Conservation (phyloP, 2,888 invertebrate species). For the Syrphus vitripennis region DNA sequence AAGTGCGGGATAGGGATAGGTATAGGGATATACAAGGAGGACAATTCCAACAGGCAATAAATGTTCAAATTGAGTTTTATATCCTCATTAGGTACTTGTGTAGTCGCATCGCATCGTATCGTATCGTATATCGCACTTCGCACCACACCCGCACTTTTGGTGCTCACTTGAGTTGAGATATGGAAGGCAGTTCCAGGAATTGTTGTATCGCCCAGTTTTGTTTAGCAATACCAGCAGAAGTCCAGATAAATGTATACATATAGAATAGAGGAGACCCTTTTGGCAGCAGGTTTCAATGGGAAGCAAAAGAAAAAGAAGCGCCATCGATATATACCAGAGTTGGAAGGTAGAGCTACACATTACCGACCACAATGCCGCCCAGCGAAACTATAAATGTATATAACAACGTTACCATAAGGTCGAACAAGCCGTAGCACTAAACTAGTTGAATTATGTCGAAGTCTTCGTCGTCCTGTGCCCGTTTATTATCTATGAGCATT, state of each 20-base stretch:
- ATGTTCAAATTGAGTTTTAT: conserved; percentile 70
- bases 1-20: conserved; percentile 34
- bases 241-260: neutral
- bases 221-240: neutral
- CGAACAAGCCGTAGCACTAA: conserved; percentile 58
- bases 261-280: conserved; percentile 9
- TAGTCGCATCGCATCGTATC: conserved; percentile 22
- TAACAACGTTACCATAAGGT: conserved; percentile 44
- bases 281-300: conserved; percentile 28
- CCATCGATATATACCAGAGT: neutral
- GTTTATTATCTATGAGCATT: conserved; percentile 38
- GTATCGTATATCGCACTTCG: neutral
- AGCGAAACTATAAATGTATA: conserved; percentile 12
- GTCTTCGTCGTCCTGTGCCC: conserved; percentile 27
- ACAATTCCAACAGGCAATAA: conserved; percentile 56
- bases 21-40: neutral
- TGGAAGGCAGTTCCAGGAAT: conserved; percentile 39
- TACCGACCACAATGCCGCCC: conserved; percentile 10
- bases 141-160: conserved; percentile 20
- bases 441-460: conserved; percentile 63
- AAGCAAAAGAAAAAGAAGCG: conserved; percentile 6
- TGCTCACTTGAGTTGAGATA: conserved; percentile 30
- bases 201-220: conserved; percentile 17
- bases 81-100: conserved; percentile 62
- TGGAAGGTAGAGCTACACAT: conserved; percentile 51